Evolutionary conservation across 1,140 invertebrate genomes (phyloP).

Genomic region (Bombus pascuorum): DNA sequence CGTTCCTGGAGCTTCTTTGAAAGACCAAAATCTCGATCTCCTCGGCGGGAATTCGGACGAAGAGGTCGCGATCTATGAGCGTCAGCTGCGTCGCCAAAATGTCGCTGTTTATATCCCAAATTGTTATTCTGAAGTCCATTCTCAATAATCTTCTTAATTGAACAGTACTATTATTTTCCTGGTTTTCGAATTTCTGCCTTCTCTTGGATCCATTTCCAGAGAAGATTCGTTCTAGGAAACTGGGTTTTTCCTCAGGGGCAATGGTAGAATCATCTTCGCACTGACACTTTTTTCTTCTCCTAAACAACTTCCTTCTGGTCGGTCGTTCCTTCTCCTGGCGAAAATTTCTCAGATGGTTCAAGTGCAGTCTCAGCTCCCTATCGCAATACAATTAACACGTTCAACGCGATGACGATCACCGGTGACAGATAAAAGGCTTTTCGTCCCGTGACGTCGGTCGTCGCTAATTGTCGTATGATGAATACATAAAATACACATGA

Average conservation of each 20-base stretch:
- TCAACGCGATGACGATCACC: neutral
- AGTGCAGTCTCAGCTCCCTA: conserved; percentile 77
- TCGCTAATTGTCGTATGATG: no score
- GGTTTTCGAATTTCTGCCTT: conserved; percentile 17
- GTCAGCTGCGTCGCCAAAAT: conserved; percentile 82
- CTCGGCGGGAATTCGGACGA: conserved; percentile 78
- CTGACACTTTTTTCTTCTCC: conserved; percentile 38
- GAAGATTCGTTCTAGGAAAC: conserved; percentile 70
- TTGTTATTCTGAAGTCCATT: conserved; percentile 77
- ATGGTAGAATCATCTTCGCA: conserved; percentile 31
- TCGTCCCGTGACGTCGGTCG: no score
- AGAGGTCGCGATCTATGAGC: conserved; percentile 83
- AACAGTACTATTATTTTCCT: conserved; percentile 34
- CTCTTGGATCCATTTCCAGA: conserved; percentile 51
- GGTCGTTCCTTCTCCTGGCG: conserved; percentile 54
- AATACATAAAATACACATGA: no score
- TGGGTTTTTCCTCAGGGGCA: conserved; percentile 59
- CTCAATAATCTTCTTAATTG: conserved; percentile 73
- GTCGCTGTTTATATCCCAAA: conserved; percentile 83
- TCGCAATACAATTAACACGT: neutral
- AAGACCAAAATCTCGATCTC: conserved; percentile 80
- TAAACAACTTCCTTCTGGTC: conserved; percentile 62
- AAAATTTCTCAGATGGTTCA: conserved; percentile 69
- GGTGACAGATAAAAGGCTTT: no score
- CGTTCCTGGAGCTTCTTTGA: conserved; percentile 80